Evolutionary conservation across 2,888 invertebrate genomes (phyloP), one percentile per base, ranked within the genome.

Genomic region (Drosophila mimetica): DNA sequence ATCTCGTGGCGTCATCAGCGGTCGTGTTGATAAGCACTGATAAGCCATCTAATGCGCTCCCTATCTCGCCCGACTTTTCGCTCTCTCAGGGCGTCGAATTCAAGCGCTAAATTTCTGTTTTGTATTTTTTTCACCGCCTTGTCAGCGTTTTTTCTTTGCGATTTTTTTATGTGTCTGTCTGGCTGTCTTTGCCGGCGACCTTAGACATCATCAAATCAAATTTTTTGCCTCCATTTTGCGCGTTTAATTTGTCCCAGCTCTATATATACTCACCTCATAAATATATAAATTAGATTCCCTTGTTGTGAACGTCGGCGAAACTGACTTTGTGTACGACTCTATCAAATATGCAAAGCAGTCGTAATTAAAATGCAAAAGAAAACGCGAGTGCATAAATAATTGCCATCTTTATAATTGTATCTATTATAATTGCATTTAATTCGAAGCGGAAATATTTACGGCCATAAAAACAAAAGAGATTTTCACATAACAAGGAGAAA

Each of bases 401-500:
- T 71, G 71, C 71, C 71, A 54, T 70, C 69, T 50, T 59, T 30
- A 41, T 52, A 39, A 47, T 53, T 20, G 48, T 25, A 52, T 32
- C 25, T 41, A 53, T 44, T 54, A 50, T 71, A 79, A 82, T 80
- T 84, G 74, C 71, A 71, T 80, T 80, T 84, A 74, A 83, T 76
- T 86, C 48, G 71, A 77, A 86, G 78, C 86, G 82, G 82, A 83
- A 83, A 78, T 77, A 69, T 60, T 65, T 46, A 52, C 61, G 60
- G 37, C 63, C 55, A 67, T 46, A 74, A 47, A 42, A 51, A 63
- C 9, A 51, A 39, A 51, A 39, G 73, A 20, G 55, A 60, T 41
- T 42, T 57, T 42, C 37, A 64, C 60, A 71, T 18, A 39, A 58
- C 50, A 70, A 61, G 41, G 30, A 72, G 66, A 51, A 66, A 57